phyloP scores from a whole-genome alignment of 2,888 invertebrate species.

The Nysson spinosus region DNA sequence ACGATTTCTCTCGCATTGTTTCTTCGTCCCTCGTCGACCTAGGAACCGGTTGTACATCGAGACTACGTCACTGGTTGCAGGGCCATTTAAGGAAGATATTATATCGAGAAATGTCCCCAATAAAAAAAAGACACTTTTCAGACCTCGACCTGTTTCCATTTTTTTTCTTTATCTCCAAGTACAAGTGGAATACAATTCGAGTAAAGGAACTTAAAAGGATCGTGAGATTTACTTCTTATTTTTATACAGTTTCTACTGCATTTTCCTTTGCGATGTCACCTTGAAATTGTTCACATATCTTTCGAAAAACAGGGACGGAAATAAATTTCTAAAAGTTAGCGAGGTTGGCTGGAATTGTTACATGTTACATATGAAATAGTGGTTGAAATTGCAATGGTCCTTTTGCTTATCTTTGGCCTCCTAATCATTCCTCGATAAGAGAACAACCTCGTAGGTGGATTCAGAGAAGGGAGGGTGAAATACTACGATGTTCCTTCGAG shows the following conservation, averaged over 20 bases:
- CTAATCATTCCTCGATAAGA: constrained; percentile 12
- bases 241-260: too few relatives aligned
- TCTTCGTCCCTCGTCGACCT: constrained; percentile 28
- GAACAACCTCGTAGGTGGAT: background rate
- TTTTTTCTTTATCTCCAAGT: too few relatives aligned
- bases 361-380: too few relatives aligned
- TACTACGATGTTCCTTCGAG: background rate
- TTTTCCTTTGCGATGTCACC: too few relatives aligned
- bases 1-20: constrained; percentile 54
- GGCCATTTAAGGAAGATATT: constrained; percentile 55
- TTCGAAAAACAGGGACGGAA: too few relatives aligned
- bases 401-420: constrained; percentile 11
- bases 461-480: constrained; percentile 1
- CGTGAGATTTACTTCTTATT: too few relatives aligned
- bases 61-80: constrained; percentile 45
- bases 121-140: constrained; percentile 45
- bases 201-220: background rate
- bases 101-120: constrained; percentile 42
- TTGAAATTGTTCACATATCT: background rate
- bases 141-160: too few relatives aligned
- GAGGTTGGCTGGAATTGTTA: too few relatives aligned
- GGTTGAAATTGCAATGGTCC: background rate
- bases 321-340: too few relatives aligned
- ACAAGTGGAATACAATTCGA: too few relatives aligned
- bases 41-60: constrained; percentile 52